Evolutionary conservation across 1,140 invertebrate species (phyloP).

Genomic region (Muscidifurax raptorellus): DNA sequence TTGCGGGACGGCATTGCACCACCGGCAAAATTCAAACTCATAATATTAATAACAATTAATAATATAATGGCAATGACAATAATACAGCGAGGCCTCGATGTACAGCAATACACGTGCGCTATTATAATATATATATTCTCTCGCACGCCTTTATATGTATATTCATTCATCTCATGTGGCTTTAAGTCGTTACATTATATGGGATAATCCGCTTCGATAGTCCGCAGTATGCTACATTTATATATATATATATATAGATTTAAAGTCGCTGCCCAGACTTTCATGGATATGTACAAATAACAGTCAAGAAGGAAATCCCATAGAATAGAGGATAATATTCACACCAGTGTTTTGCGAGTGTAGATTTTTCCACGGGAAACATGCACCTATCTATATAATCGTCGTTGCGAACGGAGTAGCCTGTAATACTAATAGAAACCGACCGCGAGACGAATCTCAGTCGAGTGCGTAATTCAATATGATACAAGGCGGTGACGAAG

Average conservation of each 20-base stretch:
- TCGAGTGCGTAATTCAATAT: background rate
- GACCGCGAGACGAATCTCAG: background rate
- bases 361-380: background rate
- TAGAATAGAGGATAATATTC: too few species aligned
- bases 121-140: too few species aligned
- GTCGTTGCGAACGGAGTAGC: background rate
- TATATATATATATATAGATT: too few species aligned
- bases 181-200: background rate
- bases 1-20: slow-evolving; percentile 25
- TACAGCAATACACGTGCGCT: background rate
- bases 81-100: background rate
- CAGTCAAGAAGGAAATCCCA: too few species aligned
- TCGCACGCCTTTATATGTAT: background rate
- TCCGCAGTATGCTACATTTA: background rate
- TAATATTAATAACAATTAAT: slow-evolving; percentile 8
- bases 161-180: background rate
- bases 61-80: slow-evolving; percentile 4
- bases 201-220: background rate
- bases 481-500: background rate
- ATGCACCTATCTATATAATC: too few species aligned
- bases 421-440: background rate
- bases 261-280: background rate
- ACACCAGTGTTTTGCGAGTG: background rate
- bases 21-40: slow-evolving; percentile 14
- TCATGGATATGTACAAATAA: background rate